Conservation (phyloP, 1,140 invertebrate species). For the Pachyrhynchus sulphureomaculatus region DNA sequence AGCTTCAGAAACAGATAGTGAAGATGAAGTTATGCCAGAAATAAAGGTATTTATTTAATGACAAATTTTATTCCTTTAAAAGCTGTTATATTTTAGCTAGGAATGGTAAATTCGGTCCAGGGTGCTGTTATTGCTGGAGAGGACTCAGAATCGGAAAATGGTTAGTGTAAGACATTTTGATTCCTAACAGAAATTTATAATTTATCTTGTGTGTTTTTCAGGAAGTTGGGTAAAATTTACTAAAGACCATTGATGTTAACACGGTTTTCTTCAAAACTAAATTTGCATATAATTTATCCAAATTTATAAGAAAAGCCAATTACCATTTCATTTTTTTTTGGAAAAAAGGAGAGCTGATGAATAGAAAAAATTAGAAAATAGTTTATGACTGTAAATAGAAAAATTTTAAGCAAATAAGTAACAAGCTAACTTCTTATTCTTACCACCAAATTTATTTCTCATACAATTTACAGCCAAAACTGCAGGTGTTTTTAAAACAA, state of each 20-base stretch:
- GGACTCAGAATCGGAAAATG: slow-evolving; percentile 50
- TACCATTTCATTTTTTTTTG: too few species aligned
- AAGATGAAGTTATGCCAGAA: slow-evolving; percentile 38
- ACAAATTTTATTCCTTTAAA: slow-evolving; percentile 1
- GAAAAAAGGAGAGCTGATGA: too few species aligned
- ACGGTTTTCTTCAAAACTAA: too few species aligned
- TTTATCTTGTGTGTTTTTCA: background rate
- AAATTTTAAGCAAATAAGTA: too few species aligned
- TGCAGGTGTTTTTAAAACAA: too few species aligned
- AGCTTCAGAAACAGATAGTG: slow-evolving; percentile 50
- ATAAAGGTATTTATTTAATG: slow-evolving; percentile 11
- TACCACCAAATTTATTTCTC: too few species aligned
- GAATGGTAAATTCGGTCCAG: slow-evolving; percentile 37
- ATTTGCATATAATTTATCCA: too few species aligned
- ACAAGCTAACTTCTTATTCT: too few species aligned
- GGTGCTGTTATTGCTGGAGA: slow-evolving; percentile 47
- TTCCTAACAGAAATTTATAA: background rate
- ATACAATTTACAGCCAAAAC: too few species aligned
- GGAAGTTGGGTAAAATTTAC: background rate
- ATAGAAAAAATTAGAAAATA: too few species aligned
- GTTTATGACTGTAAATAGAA: too few species aligned
- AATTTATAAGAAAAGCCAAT: too few species aligned
- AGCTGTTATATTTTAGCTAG: slow-evolving; percentile 7
- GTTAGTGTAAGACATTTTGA: slow-evolving; percentile 22
- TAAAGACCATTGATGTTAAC: background rate